Base-by-base conservation (phyloP, 2,888 invertebrate species). In the Yponomeuta cagnagella region DNA sequence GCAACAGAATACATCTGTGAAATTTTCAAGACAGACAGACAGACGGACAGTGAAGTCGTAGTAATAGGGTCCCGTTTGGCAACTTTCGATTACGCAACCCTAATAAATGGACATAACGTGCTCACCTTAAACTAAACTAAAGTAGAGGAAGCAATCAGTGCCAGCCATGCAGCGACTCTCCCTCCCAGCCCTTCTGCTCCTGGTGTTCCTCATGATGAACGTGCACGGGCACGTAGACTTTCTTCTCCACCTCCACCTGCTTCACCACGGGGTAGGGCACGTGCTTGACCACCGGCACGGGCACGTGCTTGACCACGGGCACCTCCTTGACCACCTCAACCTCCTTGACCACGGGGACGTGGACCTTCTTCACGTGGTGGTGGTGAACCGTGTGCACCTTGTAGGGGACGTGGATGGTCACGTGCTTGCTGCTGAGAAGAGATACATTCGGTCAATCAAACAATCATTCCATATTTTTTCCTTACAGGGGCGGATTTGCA, bases 131-230 rank as follows among this genome's bases (percentile, higher is more conserved):
- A 2, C 76, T 83, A 84, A 73, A 75, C 76, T 71, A 74, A 52
- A 73, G 30, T 65, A 65, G 64, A 70, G 15, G 15, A 52, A 68
- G 58, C 52, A 73, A 83, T 92, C 90, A 91, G 86, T 91, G 77
- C 91, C 92, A 92, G 89, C 91, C 90, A 73, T 92, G 91, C 74
- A 85, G 77, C 86, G 89, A 78, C 81, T 90, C 89, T 85, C 89
- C 79, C 83, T 89, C 88, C 91, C 90, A 91, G 5, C 88, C 89
- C 78, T 90, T 87, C 72, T 81, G 79, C 66, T 85, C 80, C 68
- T 86, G 80, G 71, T 80, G 77, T 64, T 86, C 80, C 71, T 80
- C 76, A 70, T 80, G 78, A 63, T 71, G 48, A 15, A 71, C 70
- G 63, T 68, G 64, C 33, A 70, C 68, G 37, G 73, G 73, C 63